phyloP scores from a whole-genome alignment of 2,113 vertebrate genomes.

The Etheostoma spectabile region DNA sequence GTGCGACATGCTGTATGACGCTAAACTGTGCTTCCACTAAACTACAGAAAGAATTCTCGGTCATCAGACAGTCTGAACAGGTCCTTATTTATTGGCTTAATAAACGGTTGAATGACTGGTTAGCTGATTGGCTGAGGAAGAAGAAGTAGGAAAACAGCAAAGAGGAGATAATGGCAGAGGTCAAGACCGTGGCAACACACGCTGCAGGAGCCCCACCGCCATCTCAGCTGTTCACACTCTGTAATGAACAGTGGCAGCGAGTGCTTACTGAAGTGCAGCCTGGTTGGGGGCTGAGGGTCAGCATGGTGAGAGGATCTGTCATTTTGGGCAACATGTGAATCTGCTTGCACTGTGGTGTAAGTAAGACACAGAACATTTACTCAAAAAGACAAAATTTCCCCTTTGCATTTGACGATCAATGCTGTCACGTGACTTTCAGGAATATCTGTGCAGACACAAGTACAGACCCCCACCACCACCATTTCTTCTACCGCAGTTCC shows the following conservation, averaged over 20 bases:
- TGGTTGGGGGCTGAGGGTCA: not conserved
- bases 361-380: not conserved
- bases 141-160: not conserved
- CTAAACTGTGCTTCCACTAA: not conserved
- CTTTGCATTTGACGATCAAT: slow-evolving; percentile 46
- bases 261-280: not conserved
- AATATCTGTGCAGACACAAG: slow-evolving; percentile 15
- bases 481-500: slow-evolving; percentile 1
- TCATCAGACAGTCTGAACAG: not conserved
- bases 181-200: not conserved
- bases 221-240: not conserved
- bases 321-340: not conserved
- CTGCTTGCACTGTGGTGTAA: not conserved
- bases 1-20: not conserved
- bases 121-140: not conserved
- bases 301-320: slow-evolving; percentile 3
- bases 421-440: slow-evolving; percentile 55
- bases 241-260: not conserved
- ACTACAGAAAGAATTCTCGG: not conserved
- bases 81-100: not conserved
- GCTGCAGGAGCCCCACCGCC: not conserved
- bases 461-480: not conserved
- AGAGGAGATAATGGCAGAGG: slow-evolving; percentile 26
- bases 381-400: not conserved
- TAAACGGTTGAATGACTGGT: not conserved